Conservation (phyloP, 2,113 vertebrate species). For the Callipepla squamata region DNA sequence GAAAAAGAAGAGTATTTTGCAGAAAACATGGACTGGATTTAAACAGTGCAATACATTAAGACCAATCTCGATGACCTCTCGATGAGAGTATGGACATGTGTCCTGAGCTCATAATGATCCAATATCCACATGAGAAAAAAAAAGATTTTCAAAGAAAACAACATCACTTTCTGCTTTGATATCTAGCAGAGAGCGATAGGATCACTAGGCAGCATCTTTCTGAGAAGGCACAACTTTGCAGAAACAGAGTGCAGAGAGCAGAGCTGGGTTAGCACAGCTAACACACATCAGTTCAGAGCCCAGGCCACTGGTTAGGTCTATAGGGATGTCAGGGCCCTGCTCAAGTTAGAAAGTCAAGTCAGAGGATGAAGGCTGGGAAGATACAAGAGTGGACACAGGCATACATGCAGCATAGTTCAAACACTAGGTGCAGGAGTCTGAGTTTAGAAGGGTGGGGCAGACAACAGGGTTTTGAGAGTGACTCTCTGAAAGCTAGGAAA, state of each 20-base stretch:
- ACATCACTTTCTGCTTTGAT: not conserved
- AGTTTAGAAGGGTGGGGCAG: not conserved
- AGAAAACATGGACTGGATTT: not conserved
- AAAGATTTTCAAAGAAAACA: not conserved
- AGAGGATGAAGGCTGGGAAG: not conserved
- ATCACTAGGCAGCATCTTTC: not conserved
- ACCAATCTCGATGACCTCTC: not conserved
- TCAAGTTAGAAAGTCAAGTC: not conserved
- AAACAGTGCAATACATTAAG: not conserved
- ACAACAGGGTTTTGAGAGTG: not conserved
- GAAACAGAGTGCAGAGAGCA: accelerated
- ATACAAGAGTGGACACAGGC: not conserved
- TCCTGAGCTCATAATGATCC: not conserved
- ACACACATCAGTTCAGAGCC: not conserved
- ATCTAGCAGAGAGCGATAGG: not conserved
- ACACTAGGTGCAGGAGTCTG: not conserved
- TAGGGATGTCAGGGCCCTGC: not conserved
- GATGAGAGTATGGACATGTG: accelerated
- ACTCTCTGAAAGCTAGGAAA: not conserved
- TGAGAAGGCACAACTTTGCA: not conserved
- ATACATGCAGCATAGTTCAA: not conserved
- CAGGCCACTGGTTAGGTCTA: too few species aligned
- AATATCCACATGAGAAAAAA: not conserved
- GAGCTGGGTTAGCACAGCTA: accelerated
- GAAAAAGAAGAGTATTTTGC: not conserved